phyloP scores from a whole-genome alignment of 2,888 invertebrate genomes.

The Xestoiulus laeticollis region DNA sequence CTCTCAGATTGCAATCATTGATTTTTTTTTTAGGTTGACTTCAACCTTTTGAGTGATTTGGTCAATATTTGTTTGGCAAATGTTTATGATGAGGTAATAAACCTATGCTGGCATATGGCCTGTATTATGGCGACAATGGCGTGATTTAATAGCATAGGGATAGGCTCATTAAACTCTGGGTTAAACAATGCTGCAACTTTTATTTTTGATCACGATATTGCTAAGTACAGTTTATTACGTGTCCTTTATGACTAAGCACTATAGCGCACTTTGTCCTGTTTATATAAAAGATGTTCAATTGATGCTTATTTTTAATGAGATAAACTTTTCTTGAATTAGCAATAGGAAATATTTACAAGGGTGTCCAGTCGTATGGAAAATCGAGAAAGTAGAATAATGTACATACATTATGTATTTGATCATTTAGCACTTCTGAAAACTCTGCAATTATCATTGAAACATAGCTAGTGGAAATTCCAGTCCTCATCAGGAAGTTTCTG shows the following conservation, averaged over 20 bases:
- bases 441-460: too few species aligned
- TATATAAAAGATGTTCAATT: background rate
- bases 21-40: background rate
- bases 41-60: background rate
- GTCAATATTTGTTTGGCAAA: background rate
- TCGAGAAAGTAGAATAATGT: too few species aligned
- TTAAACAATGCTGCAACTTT: background rate
- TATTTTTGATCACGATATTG: background rate
- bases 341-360: too few species aligned
- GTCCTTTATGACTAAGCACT: background rate
- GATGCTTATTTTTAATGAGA: too few species aligned
- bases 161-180: background rate
- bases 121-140: background rate
- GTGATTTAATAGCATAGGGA: background rate
- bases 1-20: background rate
- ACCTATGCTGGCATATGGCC: background rate
- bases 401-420: too few species aligned
- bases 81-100: constrained; percentile 1
- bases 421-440: too few species aligned
- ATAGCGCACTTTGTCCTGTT: background rate
- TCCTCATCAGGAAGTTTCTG: too few species aligned
- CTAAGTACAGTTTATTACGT: background rate
- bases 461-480: too few species aligned
- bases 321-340: too few species aligned
- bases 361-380: too few species aligned